Base-by-base conservation (phyloP, 30 jellyfish, hydroid and myxozoan genomes). In the Hydractinia echinata region DNA sequence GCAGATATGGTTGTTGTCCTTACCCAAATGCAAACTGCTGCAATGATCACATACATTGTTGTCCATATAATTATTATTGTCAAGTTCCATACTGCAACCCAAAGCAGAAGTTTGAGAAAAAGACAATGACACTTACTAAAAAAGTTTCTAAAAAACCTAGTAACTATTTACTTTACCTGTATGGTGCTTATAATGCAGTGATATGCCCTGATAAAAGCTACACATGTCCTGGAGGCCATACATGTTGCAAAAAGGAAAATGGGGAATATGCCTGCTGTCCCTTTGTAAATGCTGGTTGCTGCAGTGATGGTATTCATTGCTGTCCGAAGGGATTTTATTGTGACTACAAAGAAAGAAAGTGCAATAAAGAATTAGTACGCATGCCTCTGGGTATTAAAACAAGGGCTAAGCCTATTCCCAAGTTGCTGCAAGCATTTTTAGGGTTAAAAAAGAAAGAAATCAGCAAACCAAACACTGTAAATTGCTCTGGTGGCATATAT, bases 251-350 rank as follows among this genome's bases (percentile, higher is more conserved):
- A 21, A 61, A 72, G 83, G 20, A 77, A 73, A 51, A 82, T 19
- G 95, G 95, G 18, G 13, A 30, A 30, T 89, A 85, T 77, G 95
- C 91, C 5, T 89, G 97, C 62, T 89, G 97, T 73, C 92, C 97
- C 52, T 69, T 79, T 4, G 83, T 82, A 5, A 55, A 80, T 61
- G 88, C 86, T 80, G 88, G 19, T 5, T 80, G 88, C 50, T 80
- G 88, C 16, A 8, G 85, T 8, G 88, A 80, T 50, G 52, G 66
- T 9, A 51, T 80, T 5, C 88, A 80, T 55, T 80, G 88, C 48
- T 80, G 88, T 61, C 88, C 88, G 21, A 51, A 44, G 64, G 88
- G 86, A 13, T 66, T 53, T 54, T 76, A 70, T 6, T 89, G 97
- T 61, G 88, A 67, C 51, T 6, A 66, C 44, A 30, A 54, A 61